Evolutionary conservation across 2,797 vertebrate genomes (phyloP), one percentile per base, ranked within the genome.

Genomic region (Menidia menidia): DNA sequence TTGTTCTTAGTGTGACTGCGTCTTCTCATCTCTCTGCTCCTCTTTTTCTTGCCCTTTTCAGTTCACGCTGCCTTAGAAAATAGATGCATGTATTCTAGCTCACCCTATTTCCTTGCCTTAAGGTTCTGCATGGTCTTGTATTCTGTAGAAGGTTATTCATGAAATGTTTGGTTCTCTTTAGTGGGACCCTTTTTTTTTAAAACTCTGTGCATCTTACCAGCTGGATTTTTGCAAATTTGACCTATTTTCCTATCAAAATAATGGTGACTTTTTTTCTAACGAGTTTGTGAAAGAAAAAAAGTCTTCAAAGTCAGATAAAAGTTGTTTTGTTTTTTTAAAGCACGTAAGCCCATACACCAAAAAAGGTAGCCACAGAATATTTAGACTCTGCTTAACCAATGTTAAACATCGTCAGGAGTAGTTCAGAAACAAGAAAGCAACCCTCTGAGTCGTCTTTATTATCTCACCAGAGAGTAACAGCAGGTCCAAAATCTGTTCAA

Each of bases 1-100:
- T 43, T 60, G 55, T 19, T 51, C 30, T 65, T 14, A 19, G 31
- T 69, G 57, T 39, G 44, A 33, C 45, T 32, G 25, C 25, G 2
- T 62, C 32, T 67, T 19, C 33, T 64, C 45, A 47, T 80, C 64
- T 47, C 15, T 60, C 25, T 67, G 13, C 6, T 54, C 67, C 16
- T 58, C 65, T 47, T 45, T 43, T 4, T 57, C 6, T 43, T 70
- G 8, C 33, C 14, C 7, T 59, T 72, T 63, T 67, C 14, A 62
- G 45, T 68, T 53, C 64, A 64, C 55, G 30, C 41, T 63, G 39
- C 35, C 47, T 67, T 15, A 42, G 25, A 13, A 75, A 60, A 30
- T 18, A 16, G 19, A 69, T 15, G 11, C 32, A 14, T 16, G 72
- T 44, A 58, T 61, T 30, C 11, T 18, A 18, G 6, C 19, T 56